Conservation (phyloP, 35 echinoderm and acorn worm species). For the Apostichopus californicus region DNA sequence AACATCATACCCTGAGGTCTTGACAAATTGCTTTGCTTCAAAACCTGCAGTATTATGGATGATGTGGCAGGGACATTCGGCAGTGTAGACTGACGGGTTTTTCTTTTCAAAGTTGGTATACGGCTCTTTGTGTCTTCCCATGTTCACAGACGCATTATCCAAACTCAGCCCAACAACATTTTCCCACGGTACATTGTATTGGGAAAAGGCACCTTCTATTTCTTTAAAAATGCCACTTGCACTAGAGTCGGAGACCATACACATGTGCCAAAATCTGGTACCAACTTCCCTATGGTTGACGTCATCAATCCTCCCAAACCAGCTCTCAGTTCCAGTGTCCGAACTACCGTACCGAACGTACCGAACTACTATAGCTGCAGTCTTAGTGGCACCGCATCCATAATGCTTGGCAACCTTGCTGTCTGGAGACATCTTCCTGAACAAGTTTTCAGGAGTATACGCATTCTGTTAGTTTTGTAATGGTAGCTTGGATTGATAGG, state of each 20-base stretch:
- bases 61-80: slow-evolving; percentile 21
- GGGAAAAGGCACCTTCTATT: not conserved
- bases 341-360: slow-evolving; percentile 24
- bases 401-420: slow-evolving; percentile 47
- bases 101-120: not conserved
- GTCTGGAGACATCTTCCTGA: slow-evolving; percentile 67
- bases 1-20: slow-evolving; percentile 17
- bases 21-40: slow-evolving; percentile 5
- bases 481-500: no score
- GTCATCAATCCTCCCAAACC: not conserved
- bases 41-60: slow-evolving; percentile 18
- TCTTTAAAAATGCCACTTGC: not conserved
- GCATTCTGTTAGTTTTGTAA: no score
- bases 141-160: slow-evolving; percentile 23
- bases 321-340: not conserved
- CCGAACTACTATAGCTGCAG: slow-evolving; percentile 24
- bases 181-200: not conserved
- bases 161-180: not conserved
- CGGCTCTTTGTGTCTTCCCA: slow-evolving; percentile 28
- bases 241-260: slow-evolving; percentile 1
- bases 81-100: not conserved
- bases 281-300: not conserved
- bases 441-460: not conserved
- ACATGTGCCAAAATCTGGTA: slow-evolving; percentile 15
- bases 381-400: slow-evolving; percentile 37